Conservation (phyloP, 2,113 vertebrate genomes). For the Petrocephalus zakoni region DNA sequence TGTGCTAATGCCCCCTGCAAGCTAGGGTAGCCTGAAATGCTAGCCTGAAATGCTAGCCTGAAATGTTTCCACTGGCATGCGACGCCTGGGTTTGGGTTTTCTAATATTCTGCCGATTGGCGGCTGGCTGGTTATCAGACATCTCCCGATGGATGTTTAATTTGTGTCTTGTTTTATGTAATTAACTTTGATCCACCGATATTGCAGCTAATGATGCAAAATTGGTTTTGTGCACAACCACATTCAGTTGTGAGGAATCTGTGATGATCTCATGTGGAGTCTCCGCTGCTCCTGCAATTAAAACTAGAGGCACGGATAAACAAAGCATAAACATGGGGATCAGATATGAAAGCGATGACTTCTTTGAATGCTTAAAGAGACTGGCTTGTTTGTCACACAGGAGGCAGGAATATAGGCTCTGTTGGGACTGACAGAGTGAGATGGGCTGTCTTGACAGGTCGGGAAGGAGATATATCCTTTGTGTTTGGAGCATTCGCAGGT, state of each 20-base stretch:
- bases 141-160: conserved; percentile 28
- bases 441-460: background rate
- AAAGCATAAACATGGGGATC: background rate
- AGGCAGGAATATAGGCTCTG: background rate
- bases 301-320: background rate
- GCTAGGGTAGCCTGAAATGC: background rate
- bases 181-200: conserved; percentile 50
- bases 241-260: conserved; percentile 35
- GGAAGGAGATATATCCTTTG: background rate
- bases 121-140: background rate
- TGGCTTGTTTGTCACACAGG: background rate
- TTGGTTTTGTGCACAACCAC: conserved; percentile 28
- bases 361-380: background rate
- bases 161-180: conserved; percentile 48
- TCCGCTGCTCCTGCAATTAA: background rate
- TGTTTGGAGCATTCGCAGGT: background rate
- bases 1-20: background rate
- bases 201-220: conserved; percentile 47
- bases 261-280: conserved; percentile 14
- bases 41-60: background rate
- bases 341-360: background rate
- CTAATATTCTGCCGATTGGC: background rate
- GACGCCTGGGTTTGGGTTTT: background rate
- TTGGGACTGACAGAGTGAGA: background rate
- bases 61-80: background rate